Base-by-base conservation (phyloP, 1,140 invertebrate genomes). In the Drosophila mayri region DNA sequence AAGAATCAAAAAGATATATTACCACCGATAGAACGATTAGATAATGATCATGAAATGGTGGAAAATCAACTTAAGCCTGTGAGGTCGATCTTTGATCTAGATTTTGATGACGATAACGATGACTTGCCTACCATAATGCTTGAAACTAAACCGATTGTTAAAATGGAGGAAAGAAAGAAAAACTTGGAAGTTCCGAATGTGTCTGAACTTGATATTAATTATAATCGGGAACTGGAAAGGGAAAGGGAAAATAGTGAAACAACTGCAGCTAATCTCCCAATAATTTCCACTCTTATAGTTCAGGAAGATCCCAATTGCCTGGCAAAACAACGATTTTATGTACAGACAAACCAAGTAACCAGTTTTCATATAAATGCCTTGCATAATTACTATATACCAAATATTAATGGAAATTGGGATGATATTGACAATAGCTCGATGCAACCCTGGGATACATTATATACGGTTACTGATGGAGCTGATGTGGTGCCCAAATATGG, bases 401-500 rank as follows among this genome's bases (percentile, higher is more conserved):
- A 94, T 78, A 93, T 96, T 18, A 96, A 96, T 93, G 96, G 96
- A 54, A 94, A 94, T 77, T 94, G 93, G 91, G 94, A 95, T 90
- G 94, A 95, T 90, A 71, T 79, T 57, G 54, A 49, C 44, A 60
- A 49, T 5, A 58, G 64, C 8, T 49, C 68, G 20, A 9, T 67
- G 9, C 16, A 59, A 38, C 43, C 38, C 9, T 22, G 70, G 10
- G 54, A 77, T 5, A 55, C 67, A 7, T 50, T 67, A 9, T 91
- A 91, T 59, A 18, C 60, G 14, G 70, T 91, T 5, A 77, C 62
- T 11, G 66, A 91, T 68, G 90, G 90, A n/a, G 43, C 63, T 18
- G 79, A 90, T 79, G 92, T 93, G 30, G 92, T 92, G 14, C 92
- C 92, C 4, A 81, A 87, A 57, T 93, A 92, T 62, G 79, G 87